Evolutionary conservation across 2,888 invertebrate genomes (phyloP).

Genomic region (Phaonia tiefii): DNA sequence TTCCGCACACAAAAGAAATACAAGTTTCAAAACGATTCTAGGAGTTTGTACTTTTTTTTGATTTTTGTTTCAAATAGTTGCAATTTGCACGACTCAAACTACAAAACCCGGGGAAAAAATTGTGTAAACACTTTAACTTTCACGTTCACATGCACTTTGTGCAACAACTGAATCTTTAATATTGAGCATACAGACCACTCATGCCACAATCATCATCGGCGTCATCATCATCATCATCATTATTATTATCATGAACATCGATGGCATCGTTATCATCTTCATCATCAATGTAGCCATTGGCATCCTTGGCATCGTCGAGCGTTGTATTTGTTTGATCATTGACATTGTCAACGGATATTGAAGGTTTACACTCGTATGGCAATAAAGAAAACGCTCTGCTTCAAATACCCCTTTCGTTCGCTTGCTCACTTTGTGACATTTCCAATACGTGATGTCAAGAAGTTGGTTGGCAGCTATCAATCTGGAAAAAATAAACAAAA

Average conservation of each 20-base stretch:
- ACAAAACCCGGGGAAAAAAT: too few relatives aligned
- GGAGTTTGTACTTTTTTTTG: background rate
- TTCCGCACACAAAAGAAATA: too few relatives aligned
- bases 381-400: too few relatives aligned
- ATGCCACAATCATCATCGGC: background rate
- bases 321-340: slow-evolving; percentile 45
- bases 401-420: too few relatives aligned
- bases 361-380: slow-evolving; percentile 41
- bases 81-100: background rate
- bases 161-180: background rate
- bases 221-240: background rate
- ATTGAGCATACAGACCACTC: background rate
- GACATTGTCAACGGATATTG: slow-evolving; percentile 61
- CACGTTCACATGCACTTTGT: too few relatives aligned
- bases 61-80: background rate
- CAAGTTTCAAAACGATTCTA: background rate
- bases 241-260: background rate
- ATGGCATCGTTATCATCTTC: too few relatives aligned
- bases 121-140: too few relatives aligned
- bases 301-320: slow-evolving; percentile 15
- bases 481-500: slow-evolving; percentile 54
- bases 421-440: background rate
- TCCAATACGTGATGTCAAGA: slow-evolving; percentile 7
- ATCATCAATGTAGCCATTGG: background rate
- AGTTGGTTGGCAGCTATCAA: slow-evolving; percentile 37